Base-by-base conservation (phyloP, 2,113 vertebrate genomes). In the Lanius collurio region DNA sequence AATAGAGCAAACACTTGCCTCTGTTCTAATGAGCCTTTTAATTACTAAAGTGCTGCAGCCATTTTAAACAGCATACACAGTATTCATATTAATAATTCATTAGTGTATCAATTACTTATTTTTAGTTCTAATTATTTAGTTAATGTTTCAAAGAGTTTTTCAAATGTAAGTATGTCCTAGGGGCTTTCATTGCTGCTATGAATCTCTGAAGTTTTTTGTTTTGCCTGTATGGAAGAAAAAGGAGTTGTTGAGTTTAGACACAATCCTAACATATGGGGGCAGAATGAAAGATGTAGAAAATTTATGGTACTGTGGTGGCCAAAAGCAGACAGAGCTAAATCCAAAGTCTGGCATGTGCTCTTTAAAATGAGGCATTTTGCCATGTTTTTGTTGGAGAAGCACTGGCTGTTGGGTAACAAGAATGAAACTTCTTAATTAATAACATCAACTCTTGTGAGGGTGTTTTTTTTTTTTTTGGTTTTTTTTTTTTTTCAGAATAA, bases 361-460 rank as follows among this genome's bases (percentile, higher is more conserved):
- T 84, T 94, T 84, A 75, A 78, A 84, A 60, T 22, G 33, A 70
- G 83, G 89, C 69, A 79, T 60, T 95, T 84, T 96, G 86, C 93
- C 87, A 89, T 95, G 62, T 92, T 95, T 96, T 89, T 92, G 24
- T 95, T 95, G 95, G 94, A 95, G 39, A 87, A 89, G 73, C 35
- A 33, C 28, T 91, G n/a, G 63, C 30, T 84, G 41, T 89, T 81
- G 64, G 68, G 52, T 86, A 92, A 74, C 30, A 76, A 50, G 71
- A 93, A 73, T 77, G 49, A 95, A 92, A 81, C 50, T 83, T 87
- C 47, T 81, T 94, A 95, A 97, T 93, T 91, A 94, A 90, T 81
- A 93, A 67, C 90, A 92, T 90, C 74, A 95, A 33, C n/a, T 41
- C 39, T 55, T 63, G 5, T 13, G 4, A 35, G 13, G 5, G 31